phyloP scores from a whole-genome alignment of 2,113 vertebrate genomes.

The Neodon shergylaensis region DNA sequence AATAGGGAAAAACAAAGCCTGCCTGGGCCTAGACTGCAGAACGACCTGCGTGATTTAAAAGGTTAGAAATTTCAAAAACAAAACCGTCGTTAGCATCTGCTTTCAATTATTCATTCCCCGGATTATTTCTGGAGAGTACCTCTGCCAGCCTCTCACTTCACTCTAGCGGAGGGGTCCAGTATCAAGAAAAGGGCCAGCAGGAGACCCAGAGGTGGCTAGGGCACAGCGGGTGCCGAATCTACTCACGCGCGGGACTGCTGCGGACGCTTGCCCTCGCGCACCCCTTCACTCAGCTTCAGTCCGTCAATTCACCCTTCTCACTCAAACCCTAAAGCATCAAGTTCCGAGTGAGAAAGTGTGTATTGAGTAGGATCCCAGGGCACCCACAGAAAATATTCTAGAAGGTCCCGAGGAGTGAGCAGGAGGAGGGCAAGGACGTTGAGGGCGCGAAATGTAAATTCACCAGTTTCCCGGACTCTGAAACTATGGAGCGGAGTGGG shows the following conservation, averaged over 20 bases:
- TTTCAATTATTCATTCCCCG: background rate
- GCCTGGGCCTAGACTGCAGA: background rate
- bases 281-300: background rate
- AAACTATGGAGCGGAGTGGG: too few relatives aligned
- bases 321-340: background rate
- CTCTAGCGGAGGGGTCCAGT: background rate
- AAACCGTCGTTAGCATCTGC: background rate
- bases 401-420: background rate
- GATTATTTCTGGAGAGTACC: background rate
- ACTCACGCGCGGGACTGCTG: background rate
- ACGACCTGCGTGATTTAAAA: constrained; percentile 19
- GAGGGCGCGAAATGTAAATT: background rate
- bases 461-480: background rate
- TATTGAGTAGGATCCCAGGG: background rate
- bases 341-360: background rate
- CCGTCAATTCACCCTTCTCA: background rate
- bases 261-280: rapidly evolving
- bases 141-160: background rate
- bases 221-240: background rate
- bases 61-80: background rate
- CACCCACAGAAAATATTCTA: background rate
- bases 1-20: background rate
- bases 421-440: background rate
- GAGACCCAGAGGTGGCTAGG: background rate
- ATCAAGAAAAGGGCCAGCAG: background rate